These are phyloP conservation scores for Anthoscopus minutus DNA, from an alignment of 2,113 vertebrate species.

Conservation along the genomic window DNA sequence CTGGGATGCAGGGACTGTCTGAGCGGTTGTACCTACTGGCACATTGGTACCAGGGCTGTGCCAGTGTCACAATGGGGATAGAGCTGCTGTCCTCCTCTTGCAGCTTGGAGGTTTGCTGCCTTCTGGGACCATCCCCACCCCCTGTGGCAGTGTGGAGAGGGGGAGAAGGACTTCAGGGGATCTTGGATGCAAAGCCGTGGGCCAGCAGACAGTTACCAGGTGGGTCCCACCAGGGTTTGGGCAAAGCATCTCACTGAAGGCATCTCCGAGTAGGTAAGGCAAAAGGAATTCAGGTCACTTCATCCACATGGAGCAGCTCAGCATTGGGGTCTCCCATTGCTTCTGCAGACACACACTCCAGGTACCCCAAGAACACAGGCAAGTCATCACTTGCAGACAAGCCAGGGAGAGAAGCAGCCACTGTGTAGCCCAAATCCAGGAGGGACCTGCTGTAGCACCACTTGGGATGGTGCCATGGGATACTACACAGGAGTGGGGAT, in stretches of 20 bases:
- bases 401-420: background rate
- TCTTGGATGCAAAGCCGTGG: background rate
- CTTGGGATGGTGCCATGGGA: background rate
- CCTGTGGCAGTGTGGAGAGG: too few species aligned
- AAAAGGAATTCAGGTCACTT: slow-evolving; percentile 24
- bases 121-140: background rate
- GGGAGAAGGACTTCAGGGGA: background rate
- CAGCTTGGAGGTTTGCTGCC: background rate
- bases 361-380: background rate
- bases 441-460: background rate
- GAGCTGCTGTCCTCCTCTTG: background rate
- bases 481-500: background rate
- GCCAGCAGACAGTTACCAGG: background rate
- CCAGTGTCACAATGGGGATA: accelerated
- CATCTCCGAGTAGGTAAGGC: slow-evolving; percentile 38
- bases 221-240: background rate
- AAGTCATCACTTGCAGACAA: background rate
- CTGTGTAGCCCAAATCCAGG: background rate
- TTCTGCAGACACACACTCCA: background rate
- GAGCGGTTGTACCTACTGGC: background rate
- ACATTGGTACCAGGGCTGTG: background rate
- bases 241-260: slow-evolving; percentile 19
- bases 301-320: background rate
- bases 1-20: background rate
- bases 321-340: background rate